phyloP scores from a whole-genome alignment of 2,888 invertebrate species.

The Aethes cnicana region DNA sequence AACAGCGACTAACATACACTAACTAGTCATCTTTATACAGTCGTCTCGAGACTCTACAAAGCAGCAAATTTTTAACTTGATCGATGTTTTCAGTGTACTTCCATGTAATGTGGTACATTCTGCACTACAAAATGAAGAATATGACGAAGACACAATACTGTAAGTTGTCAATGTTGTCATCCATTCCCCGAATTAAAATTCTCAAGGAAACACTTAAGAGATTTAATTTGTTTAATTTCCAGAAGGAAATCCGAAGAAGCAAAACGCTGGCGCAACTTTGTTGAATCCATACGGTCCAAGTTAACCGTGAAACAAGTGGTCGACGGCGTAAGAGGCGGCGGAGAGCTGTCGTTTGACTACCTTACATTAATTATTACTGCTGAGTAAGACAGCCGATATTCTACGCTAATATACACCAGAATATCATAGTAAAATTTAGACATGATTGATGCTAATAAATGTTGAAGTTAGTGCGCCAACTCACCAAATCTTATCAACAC shows the following conservation, averaged over 20 bases:
- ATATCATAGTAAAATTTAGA: too few relatives aligned
- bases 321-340: conserved; percentile 89
- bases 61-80: too few relatives aligned
- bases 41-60: too few relatives aligned
- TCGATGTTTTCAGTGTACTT: conserved; percentile 74
- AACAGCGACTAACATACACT: too few relatives aligned
- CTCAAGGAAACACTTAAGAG: background rate
- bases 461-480: too few relatives aligned
- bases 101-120: conserved; percentile 84
- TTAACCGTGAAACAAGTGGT: conserved; percentile 92
- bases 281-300: conserved; percentile 89
- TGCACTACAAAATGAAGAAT: conserved; percentile 55
- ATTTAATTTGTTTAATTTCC: background rate
- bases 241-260: conserved; percentile 78
- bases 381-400: conserved; percentile 83
- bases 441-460: too few relatives aligned
- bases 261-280: conserved; percentile 86
- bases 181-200: background rate
- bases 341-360: conserved; percentile 91
- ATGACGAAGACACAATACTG: conserved; percentile 60
- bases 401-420: too few relatives aligned
- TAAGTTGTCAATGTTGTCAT: conserved; percentile 47
- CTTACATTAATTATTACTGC: conserved; percentile 90
- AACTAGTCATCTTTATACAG: too few relatives aligned
- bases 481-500: too few relatives aligned